Evolutionary conservation across 2,888 invertebrate genomes (phyloP), one percentile per base, ranked within the genome.

Genomic region (Acrobasis repandana): DNA sequence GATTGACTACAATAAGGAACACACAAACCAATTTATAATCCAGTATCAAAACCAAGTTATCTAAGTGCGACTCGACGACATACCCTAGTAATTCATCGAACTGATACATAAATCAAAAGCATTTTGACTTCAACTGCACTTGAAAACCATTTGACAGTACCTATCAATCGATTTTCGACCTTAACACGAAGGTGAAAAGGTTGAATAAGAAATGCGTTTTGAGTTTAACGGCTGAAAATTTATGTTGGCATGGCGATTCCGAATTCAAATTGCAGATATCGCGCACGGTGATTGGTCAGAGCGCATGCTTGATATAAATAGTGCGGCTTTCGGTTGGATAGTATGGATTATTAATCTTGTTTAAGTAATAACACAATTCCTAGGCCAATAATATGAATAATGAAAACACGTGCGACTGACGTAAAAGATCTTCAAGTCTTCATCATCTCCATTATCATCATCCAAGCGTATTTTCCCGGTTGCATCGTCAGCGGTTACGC

Each of bases 201-300:
- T 62, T 6, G 61, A 20, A 33, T 66, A 68, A 69, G 63, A 65
- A 59, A 4, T 16, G 47, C 10, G 4, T 5, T 57, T 56, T 54
- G 63, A 57, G 64, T 64, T 71, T 68, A 64, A 67, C 63, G 65
- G 69, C 67, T 67, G 70, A 60, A 73, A 70, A 67, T 56, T 67
- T 65, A 75, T 76, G 78, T 77, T 81, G 74, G 83, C 80, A 74
- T 73, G 73, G 79, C 82, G 75, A 83, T 87, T 87, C 83, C 82
- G 81, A 90, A 88, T 89, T 88, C 88, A 88, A 89, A 90, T 88
- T 86, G 88, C 83, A 80, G 82, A 81, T 87, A 89, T 89, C 86
- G 74, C 68, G 80, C 77, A 78, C 83, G 81, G 87, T 85, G 90
- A 90, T 91, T 89, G 90, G 90, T 86, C 88, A 83, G 90, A 82